Evolutionary conservation across 2,113 vertebrate species (phyloP).

Genomic region (Microcebus ravelobensis): DNA sequence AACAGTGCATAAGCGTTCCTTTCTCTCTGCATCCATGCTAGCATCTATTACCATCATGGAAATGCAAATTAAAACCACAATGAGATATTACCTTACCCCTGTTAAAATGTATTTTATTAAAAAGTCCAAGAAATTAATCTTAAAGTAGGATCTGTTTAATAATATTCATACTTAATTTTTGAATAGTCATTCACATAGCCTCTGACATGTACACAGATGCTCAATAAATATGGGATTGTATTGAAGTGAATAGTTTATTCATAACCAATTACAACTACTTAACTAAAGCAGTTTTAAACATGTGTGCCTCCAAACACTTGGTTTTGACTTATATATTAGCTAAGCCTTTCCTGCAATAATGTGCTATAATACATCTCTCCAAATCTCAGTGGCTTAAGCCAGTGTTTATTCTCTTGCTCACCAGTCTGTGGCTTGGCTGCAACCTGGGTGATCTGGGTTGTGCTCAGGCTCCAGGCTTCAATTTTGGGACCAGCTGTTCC

Average conservation of each 20-base stretch:
- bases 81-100: too few species aligned
- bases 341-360: not conserved
- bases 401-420: not conserved
- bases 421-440: not conserved
- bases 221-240: not conserved
- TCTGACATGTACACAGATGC: not conserved
- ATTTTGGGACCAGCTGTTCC: not conserved
- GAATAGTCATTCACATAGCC: not conserved
- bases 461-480: not conserved
- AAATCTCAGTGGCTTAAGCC: not conserved
- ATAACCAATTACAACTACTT: not conserved
- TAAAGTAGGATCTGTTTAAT: not conserved
- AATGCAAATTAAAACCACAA: too few species aligned
- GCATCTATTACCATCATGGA: too few species aligned
- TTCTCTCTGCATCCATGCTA: too few species aligned
- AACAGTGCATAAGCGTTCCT: too few species aligned
- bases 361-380: not conserved
- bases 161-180: not conserved
- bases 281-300: not conserved
- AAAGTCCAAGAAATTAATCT: not conserved
- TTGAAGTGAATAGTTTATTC: slow-evolving; percentile 28
- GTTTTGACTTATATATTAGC: not conserved
- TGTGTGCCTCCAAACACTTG: not conserved
- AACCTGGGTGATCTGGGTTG: not conserved
- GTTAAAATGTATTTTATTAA: too few species aligned